These are phyloP conservation scores for Stictonetta naevosa DNA, from an alignment of 2,113 vertebrate species.

Conservation along the genomic window DNA sequence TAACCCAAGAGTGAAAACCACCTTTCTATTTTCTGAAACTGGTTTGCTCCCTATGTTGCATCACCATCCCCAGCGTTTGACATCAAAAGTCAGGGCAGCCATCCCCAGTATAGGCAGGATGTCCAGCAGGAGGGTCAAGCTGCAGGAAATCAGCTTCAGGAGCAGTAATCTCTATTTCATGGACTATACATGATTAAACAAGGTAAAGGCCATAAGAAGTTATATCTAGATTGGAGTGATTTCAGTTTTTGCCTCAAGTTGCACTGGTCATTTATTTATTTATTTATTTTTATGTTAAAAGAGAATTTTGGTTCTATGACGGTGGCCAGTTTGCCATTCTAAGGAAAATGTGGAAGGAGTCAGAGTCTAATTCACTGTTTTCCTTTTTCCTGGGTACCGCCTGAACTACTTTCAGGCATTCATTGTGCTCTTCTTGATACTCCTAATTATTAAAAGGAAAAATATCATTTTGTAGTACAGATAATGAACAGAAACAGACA, in stretches of 20 bases:
- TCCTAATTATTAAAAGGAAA: not conserved
- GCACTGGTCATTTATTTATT: not conserved
- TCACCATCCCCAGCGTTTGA: not conserved
- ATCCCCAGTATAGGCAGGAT: not conserved
- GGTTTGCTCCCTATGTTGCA: not conserved
- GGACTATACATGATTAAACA: not conserved
- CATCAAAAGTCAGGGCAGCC: not conserved
- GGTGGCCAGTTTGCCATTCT: no score
- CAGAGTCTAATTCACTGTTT: not conserved
- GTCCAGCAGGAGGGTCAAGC: not conserved
- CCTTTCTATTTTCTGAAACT: not conserved
- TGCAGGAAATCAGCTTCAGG: not conserved
- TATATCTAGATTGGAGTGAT: not conserved
- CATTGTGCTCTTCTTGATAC: not conserved
- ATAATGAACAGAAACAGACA: not conserved
- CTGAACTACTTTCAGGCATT: not conserved
- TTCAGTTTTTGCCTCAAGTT: not conserved
- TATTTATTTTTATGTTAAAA: no score
- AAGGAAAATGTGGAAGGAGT: not conserved
- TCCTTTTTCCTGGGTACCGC: not conserved
- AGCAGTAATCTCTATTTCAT: not conserved
- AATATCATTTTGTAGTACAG: not conserved
- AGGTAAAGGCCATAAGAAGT: not conserved
- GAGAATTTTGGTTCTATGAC: rapidly evolving
- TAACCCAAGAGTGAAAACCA: not conserved